Evolutionary conservation across 2,113 vertebrate species (phyloP).

Genomic region (Nesogale talazaci): DNA sequence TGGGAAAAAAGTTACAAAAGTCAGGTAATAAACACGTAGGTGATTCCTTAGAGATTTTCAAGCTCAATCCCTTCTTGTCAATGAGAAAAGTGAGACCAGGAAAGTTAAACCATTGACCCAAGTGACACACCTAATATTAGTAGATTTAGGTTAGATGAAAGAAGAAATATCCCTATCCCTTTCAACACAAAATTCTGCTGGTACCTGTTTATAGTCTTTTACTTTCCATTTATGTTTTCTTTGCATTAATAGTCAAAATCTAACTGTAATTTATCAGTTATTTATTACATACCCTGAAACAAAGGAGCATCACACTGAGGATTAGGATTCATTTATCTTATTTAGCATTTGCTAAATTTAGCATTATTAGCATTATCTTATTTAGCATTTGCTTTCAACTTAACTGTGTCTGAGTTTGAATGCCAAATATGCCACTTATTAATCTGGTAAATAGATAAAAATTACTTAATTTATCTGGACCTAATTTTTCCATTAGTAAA

Average conservation of each 20-base stretch:
- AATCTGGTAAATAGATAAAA: neutral
- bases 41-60: neutral
- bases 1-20: neutral
- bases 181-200: neutral
- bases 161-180: neutral
- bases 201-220: neutral
- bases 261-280: neutral
- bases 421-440: neutral
- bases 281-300: constrained; percentile 5
- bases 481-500: neutral
- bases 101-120: neutral
- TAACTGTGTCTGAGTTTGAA: neutral
- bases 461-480: neutral
- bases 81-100: neutral
- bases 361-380: too few species aligned
- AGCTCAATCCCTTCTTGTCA: neutral
- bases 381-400: neutral
- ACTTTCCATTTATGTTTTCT: neutral
- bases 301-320: neutral
- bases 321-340: neutral
- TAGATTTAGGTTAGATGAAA: neutral
- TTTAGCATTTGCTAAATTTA: neutral
- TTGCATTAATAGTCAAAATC: neutral
- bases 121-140: neutral
- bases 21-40: neutral